A percentile compares a stretch with the other conserved stretches of the same genome.
These are phyloP conservation scores for Sylvia atricapilla DNA, from an alignment of 2,113 vertebrate species.

Conservation along the genomic window DNA sequence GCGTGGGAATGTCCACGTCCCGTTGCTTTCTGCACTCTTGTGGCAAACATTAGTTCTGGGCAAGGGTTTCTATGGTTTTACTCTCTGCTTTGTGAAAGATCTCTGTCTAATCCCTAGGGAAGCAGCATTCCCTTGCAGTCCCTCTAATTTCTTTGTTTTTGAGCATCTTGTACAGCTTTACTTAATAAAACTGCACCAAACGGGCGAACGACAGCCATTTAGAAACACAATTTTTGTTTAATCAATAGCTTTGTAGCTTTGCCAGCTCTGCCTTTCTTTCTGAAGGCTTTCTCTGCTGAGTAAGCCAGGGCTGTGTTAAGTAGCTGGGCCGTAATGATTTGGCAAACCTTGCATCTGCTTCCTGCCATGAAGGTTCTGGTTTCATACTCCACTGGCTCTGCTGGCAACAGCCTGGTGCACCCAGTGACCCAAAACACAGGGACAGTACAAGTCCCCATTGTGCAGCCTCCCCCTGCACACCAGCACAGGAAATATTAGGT, in stretches of 20 bases:
- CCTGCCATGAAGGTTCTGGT: slow-evolving; percentile 34
- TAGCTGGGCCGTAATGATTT: slow-evolving; percentile 60
- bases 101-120: neutral
- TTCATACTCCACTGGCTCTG: slow-evolving; percentile 58
- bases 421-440: slow-evolving; percentile 32
- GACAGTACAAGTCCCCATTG: slow-evolving; percentile 52
- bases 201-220: neutral
- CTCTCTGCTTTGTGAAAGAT: neutral
- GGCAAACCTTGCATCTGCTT: slow-evolving; percentile 45
- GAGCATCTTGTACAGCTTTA: slow-evolving; percentile 38
- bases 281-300: slow-evolving; percentile 57
- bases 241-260: slow-evolving; percentile 56
- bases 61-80: slow-evolving; percentile 17
- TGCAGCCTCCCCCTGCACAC: slow-evolving; percentile 30
- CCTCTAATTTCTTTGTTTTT: slow-evolving; percentile 18
- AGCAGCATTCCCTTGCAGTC: neutral
- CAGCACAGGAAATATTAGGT: slow-evolving; percentile 42
- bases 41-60: slow-evolving; percentile 1
- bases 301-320: slow-evolving; percentile 57
- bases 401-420: slow-evolving; percentile 15
- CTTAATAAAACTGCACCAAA: neutral
- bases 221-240: slow-evolving; percentile 19
- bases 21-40: neutral
- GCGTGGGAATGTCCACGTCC: neutral
- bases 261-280: slow-evolving; percentile 44